A percentile compares a stretch with the other conserved stretches of the same genome.
Conservation (phyloP, 2,113 vertebrate genomes). For the Miniopterus natalensis region DNA sequence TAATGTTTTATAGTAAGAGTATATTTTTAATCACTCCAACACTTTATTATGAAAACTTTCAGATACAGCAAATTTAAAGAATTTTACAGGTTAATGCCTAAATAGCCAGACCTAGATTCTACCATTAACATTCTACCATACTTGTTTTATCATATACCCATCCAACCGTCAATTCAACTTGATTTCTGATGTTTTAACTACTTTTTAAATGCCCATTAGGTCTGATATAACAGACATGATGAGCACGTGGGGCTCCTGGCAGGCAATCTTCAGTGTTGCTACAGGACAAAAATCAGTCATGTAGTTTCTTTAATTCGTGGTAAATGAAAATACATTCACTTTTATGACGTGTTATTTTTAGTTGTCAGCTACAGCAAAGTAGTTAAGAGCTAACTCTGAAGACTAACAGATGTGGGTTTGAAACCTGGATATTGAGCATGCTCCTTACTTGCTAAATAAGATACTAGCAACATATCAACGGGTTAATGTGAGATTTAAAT, state of each 20-base stretch:
- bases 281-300: neutral
- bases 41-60: conserved; percentile 38
- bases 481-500: conserved; percentile 11
- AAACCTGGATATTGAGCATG: conserved; percentile 11
- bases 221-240: neutral
- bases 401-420: neutral
- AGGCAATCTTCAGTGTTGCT: conserved; percentile 3
- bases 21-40: neutral
- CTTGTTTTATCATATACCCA: neutral
- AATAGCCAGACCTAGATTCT: neutral
- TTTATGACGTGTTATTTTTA: conserved; percentile 48
- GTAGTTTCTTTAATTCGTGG: neutral
- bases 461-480: neutral
- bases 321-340: conserved; percentile 36
- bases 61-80: conserved; percentile 7
- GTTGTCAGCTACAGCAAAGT: neutral
- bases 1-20: conserved; percentile 32
- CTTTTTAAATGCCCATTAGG: neutral
- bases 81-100: neutral
- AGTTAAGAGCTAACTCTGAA: conserved; percentile 33
- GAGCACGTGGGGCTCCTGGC: neutral
- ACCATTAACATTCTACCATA: neutral
- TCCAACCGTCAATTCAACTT: neutral
- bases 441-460: conserved; percentile 40
- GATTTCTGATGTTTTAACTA: neutral